Evolutionary conservation across 1,140 invertebrate genomes (phyloP).

Genomic region (Zaprionus ghesquierei): DNA sequence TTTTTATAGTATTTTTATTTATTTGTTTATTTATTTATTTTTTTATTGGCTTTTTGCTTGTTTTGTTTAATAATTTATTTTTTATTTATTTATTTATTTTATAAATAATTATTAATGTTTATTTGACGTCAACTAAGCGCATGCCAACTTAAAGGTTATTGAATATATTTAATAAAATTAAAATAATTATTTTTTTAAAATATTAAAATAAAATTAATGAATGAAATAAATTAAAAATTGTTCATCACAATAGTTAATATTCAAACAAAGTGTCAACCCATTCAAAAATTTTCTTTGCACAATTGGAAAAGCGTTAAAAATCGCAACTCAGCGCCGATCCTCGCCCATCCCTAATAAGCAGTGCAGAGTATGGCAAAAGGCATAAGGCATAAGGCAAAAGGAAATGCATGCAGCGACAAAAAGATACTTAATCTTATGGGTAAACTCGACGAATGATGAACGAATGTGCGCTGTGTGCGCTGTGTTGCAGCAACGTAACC

Average conservation of each 20-base stretch:
- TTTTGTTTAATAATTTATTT: no score
- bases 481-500: conserved; percentile 62
- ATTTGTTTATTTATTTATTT: no score
- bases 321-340: conserved; percentile 32
- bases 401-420: conserved; percentile 63
- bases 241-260: no score
- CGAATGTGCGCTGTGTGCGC: conserved; percentile 52
- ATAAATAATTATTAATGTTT: no score
- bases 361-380: conserved; percentile 46
- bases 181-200: no score
- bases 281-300: background rate
- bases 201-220: background rate
- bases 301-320: conserved; percentile 15
- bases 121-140: no score
- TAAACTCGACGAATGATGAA: conserved; percentile 78
- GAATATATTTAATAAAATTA: no score
- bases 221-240: background rate
- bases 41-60: no score
- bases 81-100: no score
- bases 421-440: conserved; percentile 79
- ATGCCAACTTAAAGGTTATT: no score
- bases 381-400: conserved; percentile 51
- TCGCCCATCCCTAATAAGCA: conserved; percentile 56
- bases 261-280: background rate
- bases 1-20: no score